Evolutionary conservation across 2,888 invertebrate genomes (phyloP).

Genomic region (Drosophila eohydei): DNA sequence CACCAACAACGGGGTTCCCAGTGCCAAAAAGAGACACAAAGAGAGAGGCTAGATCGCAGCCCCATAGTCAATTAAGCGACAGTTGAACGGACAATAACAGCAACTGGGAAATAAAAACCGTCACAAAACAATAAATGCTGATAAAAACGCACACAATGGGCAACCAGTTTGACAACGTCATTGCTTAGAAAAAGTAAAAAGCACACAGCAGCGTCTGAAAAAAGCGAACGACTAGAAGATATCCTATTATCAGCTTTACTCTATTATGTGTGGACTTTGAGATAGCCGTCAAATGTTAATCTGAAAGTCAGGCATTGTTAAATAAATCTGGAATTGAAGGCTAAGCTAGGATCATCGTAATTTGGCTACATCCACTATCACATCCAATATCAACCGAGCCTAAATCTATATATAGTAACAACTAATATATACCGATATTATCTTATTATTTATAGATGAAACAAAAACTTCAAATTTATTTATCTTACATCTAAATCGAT

Average conservation of each 20-base stretch:
- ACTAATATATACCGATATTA: no score
- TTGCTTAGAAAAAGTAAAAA: constrained; percentile 40
- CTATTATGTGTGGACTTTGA: neutral
- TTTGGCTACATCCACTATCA: no score
- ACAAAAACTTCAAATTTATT: no score
- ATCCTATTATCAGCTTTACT: neutral
- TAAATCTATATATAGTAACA: no score
- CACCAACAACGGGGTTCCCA: constrained; percentile 43
- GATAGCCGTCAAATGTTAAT: neutral
- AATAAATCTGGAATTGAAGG: no score
- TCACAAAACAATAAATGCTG: constrained; percentile 78
- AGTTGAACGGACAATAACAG: constrained; percentile 68
- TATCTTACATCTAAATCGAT: no score
- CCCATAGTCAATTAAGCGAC: constrained; percentile 77
- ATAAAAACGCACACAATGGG: constrained; percentile 63
- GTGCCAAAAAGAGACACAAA: neutral
- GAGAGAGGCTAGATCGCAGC: constrained; percentile 23
- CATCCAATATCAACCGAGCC: no score
- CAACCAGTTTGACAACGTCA: constrained; percentile 77
- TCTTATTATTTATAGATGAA: no score
- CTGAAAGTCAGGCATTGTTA: neutral
- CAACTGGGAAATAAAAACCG: constrained; percentile 43
- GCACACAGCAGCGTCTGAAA: neutral
- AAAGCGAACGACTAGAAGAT: neutral
- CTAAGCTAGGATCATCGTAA: no score